Percentiles rank a stretch among this genome's conserved stretches.
Conservation (phyloP, 2,888 invertebrate genomes). For the Allolobophora icterica region DNA sequence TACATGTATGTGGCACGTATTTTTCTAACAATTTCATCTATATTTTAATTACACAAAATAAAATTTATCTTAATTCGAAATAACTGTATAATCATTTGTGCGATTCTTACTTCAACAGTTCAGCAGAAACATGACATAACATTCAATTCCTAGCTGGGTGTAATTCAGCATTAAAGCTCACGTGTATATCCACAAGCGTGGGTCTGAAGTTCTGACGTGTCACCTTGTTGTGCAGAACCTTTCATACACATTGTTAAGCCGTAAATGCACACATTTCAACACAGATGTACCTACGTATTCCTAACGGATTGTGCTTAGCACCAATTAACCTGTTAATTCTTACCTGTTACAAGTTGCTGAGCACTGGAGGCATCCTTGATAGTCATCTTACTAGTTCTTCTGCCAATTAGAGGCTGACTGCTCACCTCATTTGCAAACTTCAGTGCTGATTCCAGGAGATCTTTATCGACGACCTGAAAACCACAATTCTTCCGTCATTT, state of each 20-base stretch:
- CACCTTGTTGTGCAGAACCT: background rate
- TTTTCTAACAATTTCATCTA: no score
- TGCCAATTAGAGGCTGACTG: constrained; percentile 48
- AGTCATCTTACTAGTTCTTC: constrained; percentile 51
- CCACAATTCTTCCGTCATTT: background rate
- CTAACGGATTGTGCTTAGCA: background rate
- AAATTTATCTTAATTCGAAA: no score
- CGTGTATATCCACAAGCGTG: background rate
- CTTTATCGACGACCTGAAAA: constrained; percentile 53
- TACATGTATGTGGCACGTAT: no score
- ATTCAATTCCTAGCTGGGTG: background rate
- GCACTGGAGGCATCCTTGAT: constrained; percentile 52
- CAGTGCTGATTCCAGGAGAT: constrained; percentile 54
- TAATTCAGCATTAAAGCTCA: background rate
- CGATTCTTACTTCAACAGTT: no score
- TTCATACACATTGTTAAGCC: background rate
- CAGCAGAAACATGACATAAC: no score
- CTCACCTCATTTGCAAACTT: constrained; percentile 54
- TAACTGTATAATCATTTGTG: no score
- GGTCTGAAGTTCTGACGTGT: background rate
- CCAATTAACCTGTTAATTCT: background rate
- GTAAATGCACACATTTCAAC: background rate
- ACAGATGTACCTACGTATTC: background rate
- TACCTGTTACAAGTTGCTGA: constrained; percentile 42
- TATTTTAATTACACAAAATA: no score